Evolutionary conservation across 2,797 vertebrate genomes (phyloP).

Genomic region (Tapirus indicus): DNA sequence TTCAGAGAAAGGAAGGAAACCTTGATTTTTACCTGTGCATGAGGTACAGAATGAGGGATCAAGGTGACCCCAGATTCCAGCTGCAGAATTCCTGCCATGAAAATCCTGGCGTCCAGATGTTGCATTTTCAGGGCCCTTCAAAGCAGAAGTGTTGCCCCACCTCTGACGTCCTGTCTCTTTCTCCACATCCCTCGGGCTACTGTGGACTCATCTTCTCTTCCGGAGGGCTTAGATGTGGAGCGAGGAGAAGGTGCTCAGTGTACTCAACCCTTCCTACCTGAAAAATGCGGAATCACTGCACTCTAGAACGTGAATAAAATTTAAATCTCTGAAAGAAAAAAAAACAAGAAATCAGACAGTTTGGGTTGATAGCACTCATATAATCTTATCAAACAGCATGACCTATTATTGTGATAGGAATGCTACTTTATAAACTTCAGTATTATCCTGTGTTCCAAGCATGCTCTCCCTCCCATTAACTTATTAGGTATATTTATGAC

Average conservation of each 20-base stretch:
- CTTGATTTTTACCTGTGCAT: background rate
- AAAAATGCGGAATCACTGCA: background rate
- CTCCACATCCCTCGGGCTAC: background rate
- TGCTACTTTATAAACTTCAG: background rate
- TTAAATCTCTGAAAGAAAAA: constrained; percentile 18
- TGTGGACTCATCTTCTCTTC: background rate
- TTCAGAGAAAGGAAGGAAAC: constrained; percentile 10
- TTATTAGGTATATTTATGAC: background rate
- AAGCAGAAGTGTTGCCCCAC: background rate
- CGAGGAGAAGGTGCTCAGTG: background rate
- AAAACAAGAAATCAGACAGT: background rate
- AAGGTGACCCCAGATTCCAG: background rate
- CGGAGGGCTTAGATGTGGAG: background rate
- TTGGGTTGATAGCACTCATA: background rate
- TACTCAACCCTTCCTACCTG: background rate
- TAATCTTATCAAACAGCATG: background rate
- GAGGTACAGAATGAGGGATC: background rate
- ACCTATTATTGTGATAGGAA: background rate
- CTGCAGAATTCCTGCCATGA: background rate
- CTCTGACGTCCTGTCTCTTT: background rate
- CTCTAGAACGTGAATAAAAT: background rate
- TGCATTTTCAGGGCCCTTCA: background rate
- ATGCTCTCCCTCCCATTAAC: background rate
- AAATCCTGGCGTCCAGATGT: background rate
- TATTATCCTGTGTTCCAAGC: background rate